Percentiles rank a stretch among this genome's conserved stretches.
Evolutionary conservation across 1,140 invertebrate species (phyloP).

Genomic region (Drosophila miranda): DNA sequence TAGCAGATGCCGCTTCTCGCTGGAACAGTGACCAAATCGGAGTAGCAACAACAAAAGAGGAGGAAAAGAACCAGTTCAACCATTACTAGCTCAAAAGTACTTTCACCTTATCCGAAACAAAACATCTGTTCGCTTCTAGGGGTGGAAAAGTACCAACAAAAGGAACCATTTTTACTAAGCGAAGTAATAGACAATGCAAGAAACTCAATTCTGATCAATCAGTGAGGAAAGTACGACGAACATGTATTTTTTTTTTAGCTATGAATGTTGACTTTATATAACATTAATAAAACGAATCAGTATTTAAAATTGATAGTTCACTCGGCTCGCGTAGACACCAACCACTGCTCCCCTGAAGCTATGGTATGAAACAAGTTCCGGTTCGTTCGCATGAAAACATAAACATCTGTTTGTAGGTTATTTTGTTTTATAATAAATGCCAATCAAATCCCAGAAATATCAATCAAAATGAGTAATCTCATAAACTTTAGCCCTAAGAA

Average conservation of each 20-base stretch:
- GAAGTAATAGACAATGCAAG: too few relatives aligned
- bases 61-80: slow-evolving; percentile 40
- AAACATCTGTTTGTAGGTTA: slow-evolving; percentile 72
- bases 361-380: background rate
- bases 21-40: slow-evolving; percentile 69
- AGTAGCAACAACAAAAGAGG: too few relatives aligned
- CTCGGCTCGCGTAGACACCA: too few relatives aligned
- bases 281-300: too few relatives aligned
- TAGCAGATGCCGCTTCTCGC: slow-evolving; percentile 26
- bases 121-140: too few relatives aligned
- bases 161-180: too few relatives aligned
- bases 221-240: too few relatives aligned
- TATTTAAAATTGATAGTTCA: too few relatives aligned
- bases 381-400: slow-evolving; percentile 44
- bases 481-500: slow-evolving; percentile 44
- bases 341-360: slow-evolving; percentile 5
- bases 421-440: slow-evolving; percentile 67
- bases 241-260: too few relatives aligned
- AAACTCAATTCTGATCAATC: too few relatives aligned
- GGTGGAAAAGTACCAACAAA: too few relatives aligned
- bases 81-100: slow-evolving; percentile 22
- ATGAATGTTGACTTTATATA: too few relatives aligned
- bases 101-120: slow-evolving; percentile 7
- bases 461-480: slow-evolving; percentile 68
- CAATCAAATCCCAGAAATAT: slow-evolving; percentile 20